phyloP scores from a whole-genome alignment of 2,113 vertebrate species.

The Bos javanicus region DNA sequence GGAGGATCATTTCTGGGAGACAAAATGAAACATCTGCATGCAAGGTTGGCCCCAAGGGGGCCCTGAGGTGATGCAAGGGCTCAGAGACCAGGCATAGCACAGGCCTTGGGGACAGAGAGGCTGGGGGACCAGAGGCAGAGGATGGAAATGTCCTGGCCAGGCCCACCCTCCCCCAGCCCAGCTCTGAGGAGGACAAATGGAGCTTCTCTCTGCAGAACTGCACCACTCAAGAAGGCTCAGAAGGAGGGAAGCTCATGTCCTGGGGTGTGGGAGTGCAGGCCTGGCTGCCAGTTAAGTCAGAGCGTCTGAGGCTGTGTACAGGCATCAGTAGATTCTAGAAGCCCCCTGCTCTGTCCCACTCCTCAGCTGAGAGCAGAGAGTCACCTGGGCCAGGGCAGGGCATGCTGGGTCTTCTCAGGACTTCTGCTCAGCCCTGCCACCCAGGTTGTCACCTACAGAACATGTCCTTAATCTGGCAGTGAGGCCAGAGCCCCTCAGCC shows the following conservation, averaged over 20 bases:
- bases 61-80: background rate
- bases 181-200: rapidly evolving
- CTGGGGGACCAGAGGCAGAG: background rate
- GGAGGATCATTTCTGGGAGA: background rate
- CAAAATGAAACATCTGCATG: background rate
- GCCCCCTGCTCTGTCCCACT: background rate
- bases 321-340: rapidly evolving
- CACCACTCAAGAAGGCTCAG: background rate
- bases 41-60: background rate
- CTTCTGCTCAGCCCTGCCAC: background rate
- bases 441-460: background rate
- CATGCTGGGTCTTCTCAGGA: background rate
- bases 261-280: background rate
- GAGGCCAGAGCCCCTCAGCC: background rate
- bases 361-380: background rate
- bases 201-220: background rate
- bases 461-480: background rate
- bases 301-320: rapidly evolving
- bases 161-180: background rate
- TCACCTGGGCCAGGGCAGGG: background rate
- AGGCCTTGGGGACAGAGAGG: background rate
- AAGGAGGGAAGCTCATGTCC: background rate
- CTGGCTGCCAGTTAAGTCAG: background rate
- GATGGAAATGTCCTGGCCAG: background rate
- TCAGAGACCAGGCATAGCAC: background rate